phyloP scores from a whole-genome alignment of 2,888 invertebrate species.

The Mellilla xanthometata region DNA sequence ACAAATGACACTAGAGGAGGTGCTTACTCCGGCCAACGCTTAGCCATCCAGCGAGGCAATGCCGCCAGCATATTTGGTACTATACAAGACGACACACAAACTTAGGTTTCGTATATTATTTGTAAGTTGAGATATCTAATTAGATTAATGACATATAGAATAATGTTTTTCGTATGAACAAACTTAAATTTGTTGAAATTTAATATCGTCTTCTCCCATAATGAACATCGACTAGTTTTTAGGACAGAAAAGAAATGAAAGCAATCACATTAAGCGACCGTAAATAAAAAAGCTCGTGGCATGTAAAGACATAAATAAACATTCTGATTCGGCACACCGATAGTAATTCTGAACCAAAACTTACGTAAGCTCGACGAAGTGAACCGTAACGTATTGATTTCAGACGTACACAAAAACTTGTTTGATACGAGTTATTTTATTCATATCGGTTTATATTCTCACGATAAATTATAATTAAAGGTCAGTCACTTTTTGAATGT shows the following conservation, averaged over 20 bases:
- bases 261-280: neutral
- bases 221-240: neutral
- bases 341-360: slow-evolving; percentile 10
- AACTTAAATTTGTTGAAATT: too few relatives aligned
- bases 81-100: too few relatives aligned
- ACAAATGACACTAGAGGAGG: too few relatives aligned
- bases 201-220: neutral
- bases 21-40: too few relatives aligned
- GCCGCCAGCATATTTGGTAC: too few relatives aligned
- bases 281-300: slow-evolving; percentile 2
- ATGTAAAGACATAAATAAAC: slow-evolving; percentile 20
- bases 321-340: slow-evolving; percentile 13
- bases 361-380: slow-evolving; percentile 12
- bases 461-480: neutral
- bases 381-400: slow-evolving; percentile 17
- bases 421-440: slow-evolving; percentile 8
- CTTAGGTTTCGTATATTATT: too few relatives aligned
- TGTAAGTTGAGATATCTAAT: too few relatives aligned
- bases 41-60: too few relatives aligned
- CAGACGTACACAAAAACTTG: slow-evolving; percentile 12
- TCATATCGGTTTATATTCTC: slow-evolving; percentile 9
- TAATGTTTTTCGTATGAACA: too few relatives aligned
- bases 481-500: too few relatives aligned
- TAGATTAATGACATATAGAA: too few relatives aligned
- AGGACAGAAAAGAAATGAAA: neutral